Evolutionary conservation across 2,113 vertebrate species (phyloP).

Genomic region (Micronycteris hirsuta): DNA sequence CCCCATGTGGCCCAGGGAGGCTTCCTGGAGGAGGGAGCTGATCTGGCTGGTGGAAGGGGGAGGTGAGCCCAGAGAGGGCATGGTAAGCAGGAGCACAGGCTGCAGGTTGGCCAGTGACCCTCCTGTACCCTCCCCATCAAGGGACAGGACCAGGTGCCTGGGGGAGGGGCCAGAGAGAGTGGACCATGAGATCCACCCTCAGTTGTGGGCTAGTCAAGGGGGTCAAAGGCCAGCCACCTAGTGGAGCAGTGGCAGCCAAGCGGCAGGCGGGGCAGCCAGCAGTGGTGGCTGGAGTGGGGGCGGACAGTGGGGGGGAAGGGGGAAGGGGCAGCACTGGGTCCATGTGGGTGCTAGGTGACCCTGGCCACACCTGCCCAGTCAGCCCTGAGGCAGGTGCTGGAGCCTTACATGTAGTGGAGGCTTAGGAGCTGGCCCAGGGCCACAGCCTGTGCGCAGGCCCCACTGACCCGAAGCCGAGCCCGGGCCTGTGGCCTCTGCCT

Average conservation of each 20-base stretch:
- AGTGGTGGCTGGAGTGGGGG: not conserved
- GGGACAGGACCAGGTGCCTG: not conserved
- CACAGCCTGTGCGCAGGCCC: not conserved
- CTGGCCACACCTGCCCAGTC: rapidly evolving
- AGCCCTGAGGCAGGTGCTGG: too few relatives aligned
- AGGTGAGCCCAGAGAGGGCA: not conserved
- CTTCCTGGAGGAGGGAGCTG: not conserved
- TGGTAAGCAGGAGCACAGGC: not conserved
- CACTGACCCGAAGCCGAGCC: not conserved
- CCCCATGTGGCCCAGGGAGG: not conserved
- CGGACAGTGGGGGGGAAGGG: not conserved
- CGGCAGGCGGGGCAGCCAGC: not conserved
- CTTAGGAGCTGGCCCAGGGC: not conserved
- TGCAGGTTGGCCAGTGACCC: not conserved
- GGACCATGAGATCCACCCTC: not conserved
- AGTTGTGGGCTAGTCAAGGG: not conserved
- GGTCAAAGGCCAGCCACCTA: not conserved
- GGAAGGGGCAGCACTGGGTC: not conserved
- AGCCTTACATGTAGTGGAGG: not conserved
- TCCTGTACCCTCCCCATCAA: too few relatives aligned
- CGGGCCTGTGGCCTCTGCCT: not conserved
- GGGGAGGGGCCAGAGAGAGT: not conserved
- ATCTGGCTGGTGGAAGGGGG: rapidly evolving
- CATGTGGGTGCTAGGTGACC: not conserved
- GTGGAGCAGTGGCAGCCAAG: not conserved